Base-by-base conservation (phyloP, 2,113 vertebrate genomes). In the Grantiella picta region DNA sequence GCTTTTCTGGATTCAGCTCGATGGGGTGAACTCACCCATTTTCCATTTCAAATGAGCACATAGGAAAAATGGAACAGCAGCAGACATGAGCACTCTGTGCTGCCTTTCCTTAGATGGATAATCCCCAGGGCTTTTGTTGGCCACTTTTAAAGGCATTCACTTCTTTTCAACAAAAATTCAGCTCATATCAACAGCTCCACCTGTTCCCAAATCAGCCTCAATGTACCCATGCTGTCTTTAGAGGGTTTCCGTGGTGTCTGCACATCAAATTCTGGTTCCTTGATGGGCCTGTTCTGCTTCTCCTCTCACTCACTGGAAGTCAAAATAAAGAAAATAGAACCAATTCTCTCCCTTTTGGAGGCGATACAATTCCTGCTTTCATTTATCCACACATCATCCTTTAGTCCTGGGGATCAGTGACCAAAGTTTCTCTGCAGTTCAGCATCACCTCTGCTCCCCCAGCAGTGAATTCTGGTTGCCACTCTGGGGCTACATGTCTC, bases 1-100 rank as follows among this genome's bases (percentile, higher is more conserved):
- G 59, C 15, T 65, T 2, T 65, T n/a, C n/a, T 72, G 85, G 61
- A 31, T 87, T 42, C 40, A 50, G 7, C n/a, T 86, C 11, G 23
- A 47, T 36, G 3, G 16, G 45, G 49, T 18, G 53, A 20, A n/a
- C 13, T 92, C 83, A 35, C 7, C 27, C 33, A 2, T 56, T 64
- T 75, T 35, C 69, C 2, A 3, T 13, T 33, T 45, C 45, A 21
- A 27, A 13, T 7, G 5, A 77, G n/a, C 53, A 20, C 14, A 0
- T 1, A 23, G 64, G 24, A 19, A 25, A 89, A 81, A 54, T 10
- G 33, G 25, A 47, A 21, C 18, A 63, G 2, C 8, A 27, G 2
- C 40, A 64, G 65, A 7, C 40, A 25, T 0, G 16, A 79, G 44
- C 1, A 2, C 11, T 36, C 24, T 11, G 0, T 17, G 69, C 60